These are phyloP conservation scores for Silurus lanzhouensis DNA, from an alignment of 2,797 vertebrate species.

Conservation along the genomic window DNA sequence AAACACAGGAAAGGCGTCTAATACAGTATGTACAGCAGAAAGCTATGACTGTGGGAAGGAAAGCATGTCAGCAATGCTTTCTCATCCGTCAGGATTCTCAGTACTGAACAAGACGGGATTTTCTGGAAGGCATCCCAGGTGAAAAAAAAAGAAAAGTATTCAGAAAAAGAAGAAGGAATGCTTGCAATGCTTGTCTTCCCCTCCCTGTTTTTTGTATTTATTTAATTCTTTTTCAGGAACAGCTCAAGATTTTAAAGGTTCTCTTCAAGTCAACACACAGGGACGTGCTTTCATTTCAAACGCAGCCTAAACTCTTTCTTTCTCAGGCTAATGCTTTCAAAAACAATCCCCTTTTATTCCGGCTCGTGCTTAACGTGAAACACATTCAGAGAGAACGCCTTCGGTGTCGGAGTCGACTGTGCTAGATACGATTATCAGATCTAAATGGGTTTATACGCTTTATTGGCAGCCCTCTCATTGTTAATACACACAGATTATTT, in stretches of 20 bases:
- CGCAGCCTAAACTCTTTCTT: neutral
- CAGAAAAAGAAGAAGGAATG: conserved; percentile 28
- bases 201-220: neutral
- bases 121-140: conserved; percentile 40
- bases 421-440: conserved; percentile 40
- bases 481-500: conserved; percentile 26
- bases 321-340: conserved; percentile 11
- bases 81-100: conserved; percentile 45
- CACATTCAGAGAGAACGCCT: conserved; percentile 24
- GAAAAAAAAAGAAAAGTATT: conserved; percentile 6
- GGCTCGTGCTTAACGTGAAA: conserved; percentile 20
- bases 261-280: conserved; percentile 11
- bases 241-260: conserved; percentile 18
- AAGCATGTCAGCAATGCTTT: conserved; percentile 32
- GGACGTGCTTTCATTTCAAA: conserved; percentile 25
- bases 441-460: conserved; percentile 22
- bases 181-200: conserved; percentile 1
- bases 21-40: neutral
- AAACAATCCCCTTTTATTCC: neutral
- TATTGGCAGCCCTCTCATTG: conserved; percentile 24
- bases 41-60: conserved; percentile 35
- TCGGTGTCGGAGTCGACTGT: neutral
- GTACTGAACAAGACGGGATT: conserved; percentile 27
- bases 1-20: neutral
- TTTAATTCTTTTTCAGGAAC: neutral